These are phyloP conservation scores for Craseonycteris thonglongyai DNA, from an alignment of 2,113 vertebrate genomes.

Conservation along the genomic window DNA sequence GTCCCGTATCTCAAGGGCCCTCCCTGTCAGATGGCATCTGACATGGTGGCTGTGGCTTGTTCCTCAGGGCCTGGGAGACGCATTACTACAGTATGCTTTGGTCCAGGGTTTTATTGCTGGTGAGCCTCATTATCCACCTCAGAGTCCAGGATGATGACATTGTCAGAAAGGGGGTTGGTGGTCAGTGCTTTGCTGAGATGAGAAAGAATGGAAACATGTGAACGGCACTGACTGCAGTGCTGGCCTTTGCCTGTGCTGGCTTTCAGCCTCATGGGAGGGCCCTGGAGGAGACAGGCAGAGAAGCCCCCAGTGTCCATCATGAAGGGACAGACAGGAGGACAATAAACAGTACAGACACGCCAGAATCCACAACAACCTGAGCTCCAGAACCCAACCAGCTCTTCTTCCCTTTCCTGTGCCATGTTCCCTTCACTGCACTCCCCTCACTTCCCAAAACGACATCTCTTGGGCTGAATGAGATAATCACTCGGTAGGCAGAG, in stretches of 20 bases:
- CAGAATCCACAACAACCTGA: not conserved
- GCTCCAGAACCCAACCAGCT: not conserved
- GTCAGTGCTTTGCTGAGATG: not conserved
- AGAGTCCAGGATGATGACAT: not conserved
- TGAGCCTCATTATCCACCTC: slow-evolving; percentile 50
- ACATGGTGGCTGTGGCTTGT: not conserved
- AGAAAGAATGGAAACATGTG: not conserved
- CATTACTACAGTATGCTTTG: not conserved
- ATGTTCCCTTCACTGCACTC: rapidly evolving
- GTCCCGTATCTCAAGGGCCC: not conserved
- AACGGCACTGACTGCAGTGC: not conserved
- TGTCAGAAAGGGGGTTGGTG: not conserved
- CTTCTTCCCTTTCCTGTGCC: not conserved
- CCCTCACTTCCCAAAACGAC: not conserved
- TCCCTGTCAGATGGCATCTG: not conserved
- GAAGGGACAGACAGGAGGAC: not conserved
- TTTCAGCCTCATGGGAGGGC: too few species aligned
- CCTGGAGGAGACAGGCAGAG: not conserved
- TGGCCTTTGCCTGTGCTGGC: not conserved
- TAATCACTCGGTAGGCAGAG: not conserved
- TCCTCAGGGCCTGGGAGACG: not conserved
- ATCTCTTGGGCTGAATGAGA: not conserved
- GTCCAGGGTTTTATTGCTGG: slow-evolving; percentile 74
- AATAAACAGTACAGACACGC: rapidly evolving
- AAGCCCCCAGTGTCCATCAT: not conserved